Percentiles rank a stretch among this genome's conserved stretches.
Conservation (phyloP, 2,888 invertebrate genomes). For the Venusia cambrica region DNA sequence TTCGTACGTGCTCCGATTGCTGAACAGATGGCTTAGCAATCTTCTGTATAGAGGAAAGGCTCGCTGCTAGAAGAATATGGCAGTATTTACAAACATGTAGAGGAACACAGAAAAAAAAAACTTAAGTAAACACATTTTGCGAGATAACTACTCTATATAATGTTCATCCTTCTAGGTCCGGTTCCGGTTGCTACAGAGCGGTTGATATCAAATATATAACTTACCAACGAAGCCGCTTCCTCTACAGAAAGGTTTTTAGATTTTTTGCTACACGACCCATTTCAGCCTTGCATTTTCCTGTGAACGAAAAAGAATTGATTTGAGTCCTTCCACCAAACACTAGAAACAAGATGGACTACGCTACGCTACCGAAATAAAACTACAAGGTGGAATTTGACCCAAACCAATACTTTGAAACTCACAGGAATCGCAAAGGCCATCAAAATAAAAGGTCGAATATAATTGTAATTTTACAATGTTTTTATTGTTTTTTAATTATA, state of each 20-base stretch:
- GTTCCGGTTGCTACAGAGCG: too few relatives aligned
- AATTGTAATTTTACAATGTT: slow-evolving; percentile 1
- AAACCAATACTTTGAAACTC: slow-evolving; percentile 56
- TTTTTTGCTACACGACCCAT: slow-evolving; percentile 8
- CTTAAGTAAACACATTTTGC: too few relatives aligned
- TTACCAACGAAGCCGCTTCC: slow-evolving; percentile 8
- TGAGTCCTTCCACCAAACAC: slow-evolving; percentile 61
- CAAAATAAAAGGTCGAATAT: slow-evolving; percentile 3
- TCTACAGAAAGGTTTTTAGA: not conserved
- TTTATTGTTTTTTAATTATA: too few relatives aligned
- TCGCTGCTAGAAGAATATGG: too few relatives aligned
- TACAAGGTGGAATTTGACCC: slow-evolving; percentile 66
- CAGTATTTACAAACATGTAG: too few relatives aligned
- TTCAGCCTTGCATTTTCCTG: slow-evolving; percentile 35
- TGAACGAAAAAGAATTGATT: slow-evolving; percentile 62
- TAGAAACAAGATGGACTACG: slow-evolving; percentile 33
- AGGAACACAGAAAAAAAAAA: too few relatives aligned
- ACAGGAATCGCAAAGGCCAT: slow-evolving; percentile 1
- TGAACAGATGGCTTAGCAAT: too few relatives aligned
- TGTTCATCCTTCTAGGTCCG: too few relatives aligned
- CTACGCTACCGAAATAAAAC: slow-evolving; percentile 25
- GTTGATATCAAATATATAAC: not conserved
- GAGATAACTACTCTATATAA: too few relatives aligned
- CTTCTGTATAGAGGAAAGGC: too few relatives aligned
- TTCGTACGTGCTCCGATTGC: too few relatives aligned